These are phyloP conservation scores for Ciconia maguari DNA, from an alignment of 2,113 vertebrate genomes.

Conservation along the genomic window DNA sequence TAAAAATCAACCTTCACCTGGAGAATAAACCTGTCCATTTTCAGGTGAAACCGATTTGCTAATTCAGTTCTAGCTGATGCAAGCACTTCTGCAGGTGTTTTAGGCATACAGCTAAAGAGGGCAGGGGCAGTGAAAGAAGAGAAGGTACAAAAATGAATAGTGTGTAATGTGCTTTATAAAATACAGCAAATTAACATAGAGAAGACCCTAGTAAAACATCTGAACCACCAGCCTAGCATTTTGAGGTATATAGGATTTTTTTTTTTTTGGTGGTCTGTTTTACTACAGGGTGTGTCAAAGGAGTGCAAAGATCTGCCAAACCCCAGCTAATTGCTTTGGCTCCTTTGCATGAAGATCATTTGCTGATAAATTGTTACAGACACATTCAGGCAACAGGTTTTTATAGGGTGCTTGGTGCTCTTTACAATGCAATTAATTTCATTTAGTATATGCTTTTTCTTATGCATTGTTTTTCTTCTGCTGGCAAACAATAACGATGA, in stretches of 20 bases:
- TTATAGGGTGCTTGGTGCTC: constrained; percentile 11
- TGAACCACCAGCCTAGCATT: not conserved
- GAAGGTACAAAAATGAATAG: not conserved
- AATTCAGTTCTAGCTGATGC: not conserved
- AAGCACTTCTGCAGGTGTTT: not conserved
- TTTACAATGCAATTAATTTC: constrained; percentile 23
- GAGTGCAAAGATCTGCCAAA: not conserved
- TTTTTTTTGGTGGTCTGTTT: not conserved
- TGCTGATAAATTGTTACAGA: constrained; percentile 40
- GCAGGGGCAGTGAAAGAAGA: not conserved
- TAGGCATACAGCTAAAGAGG: not conserved
- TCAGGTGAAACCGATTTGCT: not conserved
- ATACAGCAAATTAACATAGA: not conserved
- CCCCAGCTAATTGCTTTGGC: constrained; percentile 19
- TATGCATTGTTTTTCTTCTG: not conserved
- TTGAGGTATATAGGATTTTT: not conserved
- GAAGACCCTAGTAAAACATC: not conserved
- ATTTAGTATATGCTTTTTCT: constrained; percentile 23
- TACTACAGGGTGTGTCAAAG: not conserved
- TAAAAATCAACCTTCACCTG: not conserved
- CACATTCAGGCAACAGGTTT: constrained; percentile 26
- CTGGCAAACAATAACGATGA: not conserved
- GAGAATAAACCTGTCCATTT: not conserved
- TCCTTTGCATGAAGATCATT: constrained; percentile 32
- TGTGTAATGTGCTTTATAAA: not conserved